Base-by-base conservation (phyloP, 2,797 vertebrate species). In the Pantherophis alleghaniensis region DNA sequence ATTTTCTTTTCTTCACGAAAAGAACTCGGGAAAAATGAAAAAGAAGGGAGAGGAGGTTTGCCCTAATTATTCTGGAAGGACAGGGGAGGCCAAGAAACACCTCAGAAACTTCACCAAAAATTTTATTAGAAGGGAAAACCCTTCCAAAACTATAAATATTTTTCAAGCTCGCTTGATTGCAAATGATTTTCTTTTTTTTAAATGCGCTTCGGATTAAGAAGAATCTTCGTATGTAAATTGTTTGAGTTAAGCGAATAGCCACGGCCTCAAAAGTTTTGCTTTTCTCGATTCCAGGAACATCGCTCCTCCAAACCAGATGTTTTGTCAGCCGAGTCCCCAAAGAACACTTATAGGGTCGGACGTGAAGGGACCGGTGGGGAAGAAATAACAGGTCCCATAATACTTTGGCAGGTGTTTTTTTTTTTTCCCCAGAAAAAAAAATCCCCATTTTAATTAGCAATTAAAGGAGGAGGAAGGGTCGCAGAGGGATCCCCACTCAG, bases 231-330 rank as follows among this genome's bases (percentile, higher is more conserved):
- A 91, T 92, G 95, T 95, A 96, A 97, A 97, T 94, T 98, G 97
- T 97, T 97, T 97, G 95, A 95, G 92, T 96, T 9, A 97, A 97
- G 95, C 95, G 95, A 97, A 96, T 96, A 97, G 96, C 94, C 95
- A 96, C 95, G 96, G 97, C 96, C 95, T 96, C 89, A 93, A 97
- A 97, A 97, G 97, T 98, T 98, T 98, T 97, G 96, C 97, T 97
- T 97, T 96, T 96, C 94, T 96, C 16, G 96, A 94, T 96, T 94
- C 96, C 95, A 93, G 96, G 96, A 96, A 96, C 96, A 97, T 97
- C 96, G 94, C 96, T 28, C 97, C 96, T 96, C 97, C 92, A 96
- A 98, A 97, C 96, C 98, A 97, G 97, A 97, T 97, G 97, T 97
- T 97, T 96, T 96, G 95, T 94, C 97, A 97, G 97, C 96, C 97